Evolutionary conservation across 1,140 invertebrate species (phyloP).

Genomic region (Samia ricini): DNA sequence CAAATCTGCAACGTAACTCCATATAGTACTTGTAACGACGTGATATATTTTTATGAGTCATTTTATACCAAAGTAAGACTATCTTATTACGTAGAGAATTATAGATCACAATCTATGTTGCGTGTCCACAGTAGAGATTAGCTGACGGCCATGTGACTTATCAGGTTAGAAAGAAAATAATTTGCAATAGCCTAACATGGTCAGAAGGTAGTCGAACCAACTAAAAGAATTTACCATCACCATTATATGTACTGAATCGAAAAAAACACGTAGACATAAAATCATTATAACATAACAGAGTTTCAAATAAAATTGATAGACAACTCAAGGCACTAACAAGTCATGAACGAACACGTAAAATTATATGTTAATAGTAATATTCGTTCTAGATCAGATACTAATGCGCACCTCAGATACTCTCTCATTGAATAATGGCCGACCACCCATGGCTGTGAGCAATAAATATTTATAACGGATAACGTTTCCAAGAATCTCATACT

Average conservation of each 20-base stretch:
- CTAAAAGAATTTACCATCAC: too few species aligned
- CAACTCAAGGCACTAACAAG: background rate
- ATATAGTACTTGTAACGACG: background rate
- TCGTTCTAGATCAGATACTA: conserved; percentile 17
- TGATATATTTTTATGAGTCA: background rate
- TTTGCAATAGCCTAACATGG: background rate
- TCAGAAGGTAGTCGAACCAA: too few species aligned
- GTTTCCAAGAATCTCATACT: conserved; percentile 26
- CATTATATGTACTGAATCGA: too few species aligned
- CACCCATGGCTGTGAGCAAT: conserved; percentile 25
- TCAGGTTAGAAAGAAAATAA: background rate
- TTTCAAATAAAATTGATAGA: background rate
- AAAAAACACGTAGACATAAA: too few species aligned
- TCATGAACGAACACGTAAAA: background rate
- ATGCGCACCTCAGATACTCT: conserved; percentile 19
- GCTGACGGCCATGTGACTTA: background rate
- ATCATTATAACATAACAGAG: too few species aligned
- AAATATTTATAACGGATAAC: conserved; percentile 31
- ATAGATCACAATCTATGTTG: background rate
- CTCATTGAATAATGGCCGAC: conserved; percentile 32
- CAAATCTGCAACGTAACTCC: background rate
- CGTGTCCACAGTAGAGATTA: too few species aligned
- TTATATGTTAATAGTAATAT: conserved; percentile 9
- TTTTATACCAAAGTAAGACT: background rate
- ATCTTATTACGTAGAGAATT: background rate